Conservation (phyloP, 2,113 vertebrate species). For the Prionailurus bengalensis region DNA sequence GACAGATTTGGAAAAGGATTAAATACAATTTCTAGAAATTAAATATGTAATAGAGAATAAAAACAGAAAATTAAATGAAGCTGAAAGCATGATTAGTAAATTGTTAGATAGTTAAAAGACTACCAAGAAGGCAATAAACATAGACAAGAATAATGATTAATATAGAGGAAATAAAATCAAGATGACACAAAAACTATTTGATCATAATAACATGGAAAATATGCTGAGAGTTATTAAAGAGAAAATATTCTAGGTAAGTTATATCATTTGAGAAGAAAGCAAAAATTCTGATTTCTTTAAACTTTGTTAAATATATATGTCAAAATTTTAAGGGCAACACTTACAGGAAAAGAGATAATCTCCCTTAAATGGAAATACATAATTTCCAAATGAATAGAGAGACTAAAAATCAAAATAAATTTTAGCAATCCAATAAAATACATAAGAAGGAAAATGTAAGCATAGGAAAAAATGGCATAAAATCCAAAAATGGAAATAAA, state of each 20-base stretch:
- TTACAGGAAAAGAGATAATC: not conserved
- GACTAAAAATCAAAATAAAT: conserved; percentile 2
- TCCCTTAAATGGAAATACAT: not conserved
- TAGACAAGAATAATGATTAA: conserved; percentile 9
- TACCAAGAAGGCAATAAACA: not conserved
- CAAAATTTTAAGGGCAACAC: not conserved
- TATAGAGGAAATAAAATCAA: conserved; percentile 1
- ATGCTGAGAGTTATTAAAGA: not conserved
- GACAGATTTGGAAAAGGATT: not conserved
- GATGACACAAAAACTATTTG: not conserved
- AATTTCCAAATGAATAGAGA: not conserved
- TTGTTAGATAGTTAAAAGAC: conserved; percentile 29
- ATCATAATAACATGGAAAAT: not conserved
- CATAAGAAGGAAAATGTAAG: not conserved
- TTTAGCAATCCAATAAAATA: not conserved
- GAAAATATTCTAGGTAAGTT: not conserved
- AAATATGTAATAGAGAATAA: not conserved
- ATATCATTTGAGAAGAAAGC: not conserved
- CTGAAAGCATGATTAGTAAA: not conserved
- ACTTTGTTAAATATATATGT: not conserved
- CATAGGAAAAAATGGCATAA: not conserved
- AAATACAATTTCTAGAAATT: conserved; percentile 3
- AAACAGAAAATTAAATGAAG: not conserved
- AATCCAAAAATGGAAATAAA: not conserved
- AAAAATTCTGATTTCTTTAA: not conserved